A percentile compares a stretch with the other conserved stretches of the same genome.
Evolutionary conservation across 2,113 vertebrate species (phyloP).

Genomic region (Alethe diademata): DNA sequence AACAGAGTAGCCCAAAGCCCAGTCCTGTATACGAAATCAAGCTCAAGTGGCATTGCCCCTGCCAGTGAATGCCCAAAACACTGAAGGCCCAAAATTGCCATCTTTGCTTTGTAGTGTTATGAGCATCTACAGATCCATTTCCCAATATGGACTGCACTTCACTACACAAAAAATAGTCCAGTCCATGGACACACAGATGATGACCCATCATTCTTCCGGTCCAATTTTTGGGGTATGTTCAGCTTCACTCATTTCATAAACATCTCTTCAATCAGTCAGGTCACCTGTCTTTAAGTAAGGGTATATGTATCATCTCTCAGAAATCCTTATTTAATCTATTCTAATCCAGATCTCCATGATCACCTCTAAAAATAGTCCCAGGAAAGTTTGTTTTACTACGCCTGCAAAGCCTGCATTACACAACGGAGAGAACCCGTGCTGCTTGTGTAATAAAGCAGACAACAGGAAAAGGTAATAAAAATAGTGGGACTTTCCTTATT

Average conservation of each 20-base stretch:
- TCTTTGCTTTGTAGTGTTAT: not conserved
- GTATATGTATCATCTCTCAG: conserved; percentile 7
- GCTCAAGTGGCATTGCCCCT: not conserved
- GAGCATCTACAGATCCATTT: not conserved
- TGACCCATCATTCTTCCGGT: not conserved
- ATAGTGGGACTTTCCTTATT: not conserved
- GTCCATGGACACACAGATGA: rapidly evolving
- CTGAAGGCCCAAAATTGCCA: not conserved
- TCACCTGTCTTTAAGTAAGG: conserved; percentile 10
- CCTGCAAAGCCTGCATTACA: not conserved
- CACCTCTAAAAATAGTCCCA: conserved; percentile 42
- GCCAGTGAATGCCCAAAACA: not conserved
- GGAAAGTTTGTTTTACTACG: not conserved
- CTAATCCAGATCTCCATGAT: conserved; percentile 44
- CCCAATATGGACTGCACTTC: rapidly evolving
- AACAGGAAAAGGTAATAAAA: not conserved
- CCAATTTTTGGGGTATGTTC: not conserved
- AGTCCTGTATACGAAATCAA: not conserved
- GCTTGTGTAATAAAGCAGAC: conserved; percentile 2
- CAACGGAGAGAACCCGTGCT: not conserved
- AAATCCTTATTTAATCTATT: conserved; percentile 14
- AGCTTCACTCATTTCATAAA: not conserved
- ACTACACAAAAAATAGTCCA: not conserved
- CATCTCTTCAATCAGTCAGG: not conserved
- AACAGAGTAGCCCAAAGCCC: not conserved